Base-by-base conservation (phyloP, 2,888 invertebrate genomes). In the Diarsia brunnea region DNA sequence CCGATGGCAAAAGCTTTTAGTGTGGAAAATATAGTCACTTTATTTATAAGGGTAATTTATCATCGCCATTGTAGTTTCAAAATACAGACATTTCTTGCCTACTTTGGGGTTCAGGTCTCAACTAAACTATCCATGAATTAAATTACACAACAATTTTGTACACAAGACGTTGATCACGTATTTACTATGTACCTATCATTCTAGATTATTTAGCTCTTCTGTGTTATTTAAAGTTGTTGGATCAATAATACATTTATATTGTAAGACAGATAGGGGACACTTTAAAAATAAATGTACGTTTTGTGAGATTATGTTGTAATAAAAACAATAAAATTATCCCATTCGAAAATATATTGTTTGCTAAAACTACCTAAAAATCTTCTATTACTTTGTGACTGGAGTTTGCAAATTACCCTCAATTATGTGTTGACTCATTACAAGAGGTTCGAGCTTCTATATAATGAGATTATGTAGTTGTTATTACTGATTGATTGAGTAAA, bases 1-100 rank as follows among this genome's bases (percentile, higher is more conserved):
- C 49, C 14, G 63, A 82, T 19, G 69, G 55, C 19, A 51, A 61
- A 69, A 63, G 71, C 81, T 81, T 76, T 76, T 47, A 66, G 66
- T 83, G 75, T 83, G 79, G 68, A 75, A 82, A 78, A 69, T 82
- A 68, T 73, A 81, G 81, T 81, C 81, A 81, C 24, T 81, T 66
- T 60, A 73, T 82, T 82, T 71, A 65, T 61, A 45, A 63, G 75
- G 63, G 69, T 69, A 64, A 43, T 45, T 63, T 55, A 31, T n/a
- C 19, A 51, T 66, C 11, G 60, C 58, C 49, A 24, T 60, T 24
- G 60, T 60, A 51, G 12, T 24, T 16, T 38, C 21, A 51, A 8
- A 51, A 10, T 51, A 51, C 51, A 51, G 51, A 3, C 8, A 51
- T 51, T 51, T 3, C 10, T 51, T 51, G 10, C 51, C 21, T 51